Evolutionary conservation across 2,113 vertebrate species (phyloP).

Genomic region (Carollia perspicillata): DNA sequence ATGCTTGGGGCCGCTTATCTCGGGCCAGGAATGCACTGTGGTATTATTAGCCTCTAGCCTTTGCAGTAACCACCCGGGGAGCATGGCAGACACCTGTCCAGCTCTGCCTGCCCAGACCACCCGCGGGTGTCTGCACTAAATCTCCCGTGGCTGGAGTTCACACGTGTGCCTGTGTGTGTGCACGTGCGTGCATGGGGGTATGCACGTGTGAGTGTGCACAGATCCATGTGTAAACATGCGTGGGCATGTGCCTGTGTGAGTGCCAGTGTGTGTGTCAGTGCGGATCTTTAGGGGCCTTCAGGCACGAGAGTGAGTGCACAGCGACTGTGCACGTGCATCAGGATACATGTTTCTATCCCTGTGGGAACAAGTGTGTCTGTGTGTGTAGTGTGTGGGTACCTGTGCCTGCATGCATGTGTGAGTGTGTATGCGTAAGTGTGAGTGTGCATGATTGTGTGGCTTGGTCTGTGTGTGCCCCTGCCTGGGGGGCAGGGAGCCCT

Average conservation of each 20-base stretch:
- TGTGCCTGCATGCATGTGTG: background rate
- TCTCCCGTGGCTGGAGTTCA: background rate
- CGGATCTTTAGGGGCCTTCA: background rate
- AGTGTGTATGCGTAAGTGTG: background rate
- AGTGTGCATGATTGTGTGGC: too few relatives aligned
- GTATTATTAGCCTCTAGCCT: constrained; percentile 68
- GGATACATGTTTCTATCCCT: background rate
- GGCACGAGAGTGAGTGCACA: background rate
- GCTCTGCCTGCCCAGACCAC: constrained; percentile 59
- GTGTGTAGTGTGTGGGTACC: background rate
- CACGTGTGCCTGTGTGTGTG: background rate
- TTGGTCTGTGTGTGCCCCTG: background rate
- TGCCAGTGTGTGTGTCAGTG: background rate
- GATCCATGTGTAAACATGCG: background rate
- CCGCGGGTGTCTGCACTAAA: background rate
- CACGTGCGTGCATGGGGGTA: background rate
- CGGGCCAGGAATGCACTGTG: constrained; percentile 59
- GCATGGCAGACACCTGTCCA: constrained; percentile 64
- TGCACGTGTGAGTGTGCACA: background rate
- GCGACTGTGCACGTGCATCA: background rate
- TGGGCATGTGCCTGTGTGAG: background rate
- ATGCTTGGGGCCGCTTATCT: constrained; percentile 75
- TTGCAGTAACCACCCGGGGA: constrained; percentile 20
- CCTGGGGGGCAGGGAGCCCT: background rate
- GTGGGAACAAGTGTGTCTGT: background rate